Percentiles rank a stretch among this genome's conserved stretches.
These are phyloP conservation scores for Lordiphosa stackelbergi DNA, from an alignment of 1,140 invertebrate species.

Conservation along the genomic window DNA sequence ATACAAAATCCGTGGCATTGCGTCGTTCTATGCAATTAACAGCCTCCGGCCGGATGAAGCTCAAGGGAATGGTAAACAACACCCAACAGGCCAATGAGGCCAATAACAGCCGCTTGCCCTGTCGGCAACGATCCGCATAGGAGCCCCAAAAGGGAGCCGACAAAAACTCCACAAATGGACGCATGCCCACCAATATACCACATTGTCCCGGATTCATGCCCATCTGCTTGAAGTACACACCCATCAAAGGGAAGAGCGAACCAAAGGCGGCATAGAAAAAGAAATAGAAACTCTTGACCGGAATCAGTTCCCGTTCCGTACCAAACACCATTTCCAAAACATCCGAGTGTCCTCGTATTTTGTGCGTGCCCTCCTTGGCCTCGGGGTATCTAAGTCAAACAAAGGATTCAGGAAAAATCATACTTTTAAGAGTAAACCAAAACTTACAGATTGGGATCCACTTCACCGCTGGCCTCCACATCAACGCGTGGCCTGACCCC, in stretches of 20 bases:
- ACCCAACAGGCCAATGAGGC: conserved; percentile 96
- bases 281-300: conserved; percentile 98
- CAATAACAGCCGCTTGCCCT: conserved; percentile 92
- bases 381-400: conserved; percentile 82
- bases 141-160: conserved; percentile 98
- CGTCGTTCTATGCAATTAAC: conserved; percentile 88
- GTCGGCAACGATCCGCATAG: conserved; percentile 93
- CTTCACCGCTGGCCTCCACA: conserved; percentile 85
- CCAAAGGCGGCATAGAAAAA: conserved; percentile 99
- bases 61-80: conserved; percentile 95
- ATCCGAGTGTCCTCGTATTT: conserved; percentile 90
- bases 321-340: conserved; percentile 90
- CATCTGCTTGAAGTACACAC: conserved; percentile 99
- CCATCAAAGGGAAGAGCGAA: conserved; percentile 97
- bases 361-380: conserved; percentile 91
- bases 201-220: conserved; percentile 98
- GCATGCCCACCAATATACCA: conserved; percentile 92
- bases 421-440: not conserved
- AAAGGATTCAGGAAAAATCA: not conserved
- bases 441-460: conserved; percentile 83
- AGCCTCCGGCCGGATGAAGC: conserved; percentile 95
- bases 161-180: conserved; percentile 98
- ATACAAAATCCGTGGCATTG: conserved; percentile 82
- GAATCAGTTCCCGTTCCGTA: conserved; percentile 92
- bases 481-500: conserved; percentile 83